phyloP scores from a whole-genome alignment of 2,113 vertebrate genomes.

The Smithornis capensis region DNA sequence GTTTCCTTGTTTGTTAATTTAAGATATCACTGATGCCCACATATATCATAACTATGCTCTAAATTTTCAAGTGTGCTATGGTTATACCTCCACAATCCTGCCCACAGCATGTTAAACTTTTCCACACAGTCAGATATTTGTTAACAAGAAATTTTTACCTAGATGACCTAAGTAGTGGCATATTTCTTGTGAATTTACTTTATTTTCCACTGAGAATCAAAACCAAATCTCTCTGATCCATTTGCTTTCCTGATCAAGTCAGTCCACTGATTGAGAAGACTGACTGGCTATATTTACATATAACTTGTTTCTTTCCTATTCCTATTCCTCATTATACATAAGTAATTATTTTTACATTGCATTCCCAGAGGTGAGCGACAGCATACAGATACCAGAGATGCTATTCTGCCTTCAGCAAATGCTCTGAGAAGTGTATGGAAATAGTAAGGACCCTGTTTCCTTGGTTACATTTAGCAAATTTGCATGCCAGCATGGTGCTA shows the following conservation, averaged over 20 bases:
- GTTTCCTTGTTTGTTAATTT: not conserved
- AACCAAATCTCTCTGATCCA: not conserved
- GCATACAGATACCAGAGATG: not conserved
- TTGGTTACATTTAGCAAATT: slow-evolving; percentile 57
- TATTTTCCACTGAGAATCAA: not conserved
- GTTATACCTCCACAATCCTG: not conserved
- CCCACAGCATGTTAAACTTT: not conserved
- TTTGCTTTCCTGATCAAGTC: not conserved
- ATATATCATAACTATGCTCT: not conserved
- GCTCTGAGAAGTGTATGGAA: not conserved
- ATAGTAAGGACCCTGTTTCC: slow-evolving; percentile 24
- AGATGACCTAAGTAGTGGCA: not conserved
- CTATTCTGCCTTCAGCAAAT: slow-evolving; percentile 12
- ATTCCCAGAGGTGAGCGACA: not conserved
- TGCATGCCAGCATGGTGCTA: slow-evolving; percentile 25
- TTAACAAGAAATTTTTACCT: not conserved
- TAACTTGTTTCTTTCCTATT: not conserved
- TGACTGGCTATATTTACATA: not conserved
- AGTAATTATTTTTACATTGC: slow-evolving; percentile 25
- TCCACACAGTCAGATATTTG: not conserved
- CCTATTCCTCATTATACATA: not conserved
- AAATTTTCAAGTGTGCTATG: not conserved
- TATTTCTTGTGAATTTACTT: not conserved
- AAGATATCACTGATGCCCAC: not conserved
- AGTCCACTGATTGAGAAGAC: not conserved